Conservation (phyloP, 2,113 vertebrate species). For the Tachysurus vachellii region DNA sequence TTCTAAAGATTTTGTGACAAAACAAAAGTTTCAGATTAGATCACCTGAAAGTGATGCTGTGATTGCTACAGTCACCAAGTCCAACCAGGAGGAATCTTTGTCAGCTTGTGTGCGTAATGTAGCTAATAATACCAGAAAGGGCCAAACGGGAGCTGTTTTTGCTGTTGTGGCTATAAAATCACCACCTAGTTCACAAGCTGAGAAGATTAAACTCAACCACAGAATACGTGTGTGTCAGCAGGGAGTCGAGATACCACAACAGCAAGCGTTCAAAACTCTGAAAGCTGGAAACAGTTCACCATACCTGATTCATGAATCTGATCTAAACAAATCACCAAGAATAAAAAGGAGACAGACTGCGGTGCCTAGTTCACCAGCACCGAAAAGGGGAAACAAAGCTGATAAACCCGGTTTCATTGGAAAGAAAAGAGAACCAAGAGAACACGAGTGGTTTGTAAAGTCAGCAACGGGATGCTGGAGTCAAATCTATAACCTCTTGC, state of each 20-base stretch:
- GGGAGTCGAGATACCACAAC: constrained; percentile 63
- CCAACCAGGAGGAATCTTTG: constrained; percentile 40
- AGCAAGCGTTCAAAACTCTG: not conserved
- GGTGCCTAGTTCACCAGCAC: constrained; percentile 52
- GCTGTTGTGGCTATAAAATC: constrained; percentile 67
- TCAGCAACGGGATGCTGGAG: constrained; percentile 84
- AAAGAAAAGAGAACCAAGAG: constrained; percentile 73
- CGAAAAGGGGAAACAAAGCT: constrained; percentile 58
- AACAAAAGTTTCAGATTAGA: not conserved
- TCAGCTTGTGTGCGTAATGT: constrained; percentile 62
- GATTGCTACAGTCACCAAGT: no score
- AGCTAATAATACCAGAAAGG: constrained; percentile 52
- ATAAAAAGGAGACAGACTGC: constrained; percentile 52
- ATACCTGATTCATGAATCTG: not conserved
- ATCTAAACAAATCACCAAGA: constrained; percentile 50
- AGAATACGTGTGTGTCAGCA: constrained; percentile 55
- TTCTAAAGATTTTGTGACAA: not conserved
- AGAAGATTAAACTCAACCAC: not conserved
- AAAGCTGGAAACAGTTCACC: not conserved
- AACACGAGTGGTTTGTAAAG: constrained; percentile 88
- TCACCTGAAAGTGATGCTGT: not conserved
- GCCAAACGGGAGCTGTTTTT: constrained; percentile 65
- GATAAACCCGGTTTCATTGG: constrained; percentile 67
- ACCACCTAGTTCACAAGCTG: constrained; percentile 41
- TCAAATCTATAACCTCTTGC: constrained; percentile 79